Percentiles rank a stretch among this genome's conserved stretches.
These are phyloP conservation scores for Euwallacea fornicatus DNA, from an alignment of 1,140 invertebrate genomes.

Conservation along the genomic window DNA sequence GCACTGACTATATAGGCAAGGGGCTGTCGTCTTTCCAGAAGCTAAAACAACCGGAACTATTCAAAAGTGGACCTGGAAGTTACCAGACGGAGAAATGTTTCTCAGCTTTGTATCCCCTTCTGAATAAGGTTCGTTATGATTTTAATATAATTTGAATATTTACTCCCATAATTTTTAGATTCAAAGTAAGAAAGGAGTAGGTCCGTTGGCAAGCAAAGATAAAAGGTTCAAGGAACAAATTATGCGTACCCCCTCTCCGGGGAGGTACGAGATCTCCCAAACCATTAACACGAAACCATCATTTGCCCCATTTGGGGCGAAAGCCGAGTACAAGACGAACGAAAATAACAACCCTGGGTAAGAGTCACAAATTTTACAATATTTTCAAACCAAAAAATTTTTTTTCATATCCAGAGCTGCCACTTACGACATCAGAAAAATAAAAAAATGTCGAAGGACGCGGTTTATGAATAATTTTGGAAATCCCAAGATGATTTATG, in stretches of 20 bases:
- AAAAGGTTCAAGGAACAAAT: slow-evolving; percentile 40
- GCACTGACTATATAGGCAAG: slow-evolving; percentile 42
- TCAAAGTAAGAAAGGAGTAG: slow-evolving; percentile 36
- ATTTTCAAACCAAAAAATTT: neutral
- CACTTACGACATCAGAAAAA: slow-evolving; percentile 37
- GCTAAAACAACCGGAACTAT: slow-evolving; percentile 28
- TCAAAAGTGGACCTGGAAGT: slow-evolving; percentile 33
- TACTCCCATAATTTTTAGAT: slow-evolving; percentile 21
- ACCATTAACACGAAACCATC: slow-evolving; percentile 6
- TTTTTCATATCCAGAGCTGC: slow-evolving; percentile 40
- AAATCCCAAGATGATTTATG: slow-evolving; percentile 33
- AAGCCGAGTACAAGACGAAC: neutral
- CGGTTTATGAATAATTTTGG: slow-evolving; percentile 41
- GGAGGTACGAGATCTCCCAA: slow-evolving; percentile 34
- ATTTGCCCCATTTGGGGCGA: slow-evolving; percentile 36
- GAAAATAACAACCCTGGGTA: slow-evolving; percentile 35
- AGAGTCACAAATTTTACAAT: slow-evolving; percentile 2
- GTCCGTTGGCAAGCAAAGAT: slow-evolving; percentile 38
- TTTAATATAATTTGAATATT: neutral
- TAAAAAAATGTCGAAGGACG: slow-evolving; percentile 39
- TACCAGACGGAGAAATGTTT: slow-evolving; percentile 39
- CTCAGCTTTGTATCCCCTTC: slow-evolving; percentile 28
- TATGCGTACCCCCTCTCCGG: slow-evolving; percentile 42
- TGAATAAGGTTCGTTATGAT: slow-evolving; percentile 32
- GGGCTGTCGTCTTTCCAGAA: slow-evolving; percentile 44